phyloP scores from a whole-genome alignment of 2,113 vertebrate genomes.

The Seriola aureovittata region DNA sequence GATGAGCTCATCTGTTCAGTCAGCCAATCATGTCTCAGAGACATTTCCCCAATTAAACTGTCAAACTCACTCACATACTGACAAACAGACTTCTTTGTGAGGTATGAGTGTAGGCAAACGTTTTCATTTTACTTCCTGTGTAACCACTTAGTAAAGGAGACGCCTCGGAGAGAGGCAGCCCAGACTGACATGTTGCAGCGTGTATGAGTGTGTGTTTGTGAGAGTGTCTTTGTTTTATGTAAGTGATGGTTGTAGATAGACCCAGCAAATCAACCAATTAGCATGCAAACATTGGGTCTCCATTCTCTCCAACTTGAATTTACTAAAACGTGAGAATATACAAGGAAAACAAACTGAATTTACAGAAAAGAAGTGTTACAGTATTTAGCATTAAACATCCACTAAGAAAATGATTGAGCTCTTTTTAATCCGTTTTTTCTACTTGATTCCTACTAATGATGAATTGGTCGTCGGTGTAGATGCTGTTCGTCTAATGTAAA shows the following conservation, averaged over 20 bases:
- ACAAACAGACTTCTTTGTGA: conserved; percentile 27
- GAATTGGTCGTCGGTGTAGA: conserved; percentile 57
- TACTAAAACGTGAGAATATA: conserved; percentile 58
- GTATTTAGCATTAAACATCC: conserved; percentile 70
- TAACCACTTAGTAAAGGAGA: conserved; percentile 9
- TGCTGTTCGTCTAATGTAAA: conserved; percentile 59
- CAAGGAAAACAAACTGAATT: conserved; percentile 47
- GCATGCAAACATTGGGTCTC: conserved; percentile 69
- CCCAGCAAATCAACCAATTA: conserved; percentile 64
- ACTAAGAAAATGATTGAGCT: conserved; percentile 47
- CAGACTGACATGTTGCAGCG: conserved; percentile 7
- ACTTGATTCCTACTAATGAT: conserved; percentile 68
- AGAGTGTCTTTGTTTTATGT: conserved; percentile 49
- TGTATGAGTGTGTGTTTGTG: conserved; percentile 57
- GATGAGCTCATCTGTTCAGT: background rate
- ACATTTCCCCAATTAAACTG: background rate
- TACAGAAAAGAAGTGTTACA: conserved; percentile 51
- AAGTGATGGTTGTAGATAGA: conserved; percentile 62
- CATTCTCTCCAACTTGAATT: conserved; percentile 57
- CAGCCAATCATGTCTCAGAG: background rate
- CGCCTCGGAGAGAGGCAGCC: background rate
- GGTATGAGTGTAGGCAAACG: conserved; percentile 7
- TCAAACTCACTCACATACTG: background rate
- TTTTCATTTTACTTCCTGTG: conserved; percentile 4
- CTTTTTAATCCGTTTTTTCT: conserved; percentile 64